phyloP scores from a whole-genome alignment of 2,113 vertebrate genomes.

The Synchiropus splendidus region DNA sequence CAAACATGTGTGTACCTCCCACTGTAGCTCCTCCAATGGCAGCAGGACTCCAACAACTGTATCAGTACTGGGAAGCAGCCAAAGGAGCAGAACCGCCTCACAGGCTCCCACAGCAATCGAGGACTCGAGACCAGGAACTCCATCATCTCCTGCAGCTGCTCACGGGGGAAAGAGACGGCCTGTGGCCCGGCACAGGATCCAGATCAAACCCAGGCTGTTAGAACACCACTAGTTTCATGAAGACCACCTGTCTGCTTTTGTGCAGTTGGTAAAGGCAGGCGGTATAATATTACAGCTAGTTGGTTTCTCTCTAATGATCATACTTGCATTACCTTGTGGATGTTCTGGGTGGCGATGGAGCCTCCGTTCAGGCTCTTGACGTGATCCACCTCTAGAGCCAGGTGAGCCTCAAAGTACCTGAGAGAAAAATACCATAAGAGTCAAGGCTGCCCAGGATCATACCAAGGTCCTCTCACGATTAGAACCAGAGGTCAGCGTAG shows the following conservation, averaged over 20 bases:
- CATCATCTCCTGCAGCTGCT: slow-evolving; percentile 99
- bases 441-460: no score
- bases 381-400: slow-evolving; percentile 95
- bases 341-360: slow-evolving; percentile 86
- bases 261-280: no score
- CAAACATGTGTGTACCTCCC: slow-evolving; percentile 79
- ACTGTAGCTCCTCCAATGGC: slow-evolving; percentile 97
- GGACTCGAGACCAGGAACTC: slow-evolving; percentile 93
- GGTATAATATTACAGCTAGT: no score
- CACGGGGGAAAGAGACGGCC: slow-evolving; percentile 90
- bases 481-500: no score
- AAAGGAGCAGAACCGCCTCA: slow-evolving; percentile 91
- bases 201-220: not conserved
- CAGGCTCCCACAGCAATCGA: slow-evolving; percentile 93
- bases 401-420: slow-evolving; percentile 94
- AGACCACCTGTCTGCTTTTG: not conserved
- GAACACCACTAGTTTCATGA: not conserved
- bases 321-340: slow-evolving; percentile 80
- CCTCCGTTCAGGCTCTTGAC: slow-evolving; percentile 95
- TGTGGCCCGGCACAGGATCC: slow-evolving; percentile 34
- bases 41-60: slow-evolving; percentile 94
- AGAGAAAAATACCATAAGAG: no score
- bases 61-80: slow-evolving; percentile 93
- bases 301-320: no score
- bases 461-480: no score